phyloP scores from a whole-genome alignment of 2,888 invertebrate genomes.

The Sialis lutaria region DNA sequence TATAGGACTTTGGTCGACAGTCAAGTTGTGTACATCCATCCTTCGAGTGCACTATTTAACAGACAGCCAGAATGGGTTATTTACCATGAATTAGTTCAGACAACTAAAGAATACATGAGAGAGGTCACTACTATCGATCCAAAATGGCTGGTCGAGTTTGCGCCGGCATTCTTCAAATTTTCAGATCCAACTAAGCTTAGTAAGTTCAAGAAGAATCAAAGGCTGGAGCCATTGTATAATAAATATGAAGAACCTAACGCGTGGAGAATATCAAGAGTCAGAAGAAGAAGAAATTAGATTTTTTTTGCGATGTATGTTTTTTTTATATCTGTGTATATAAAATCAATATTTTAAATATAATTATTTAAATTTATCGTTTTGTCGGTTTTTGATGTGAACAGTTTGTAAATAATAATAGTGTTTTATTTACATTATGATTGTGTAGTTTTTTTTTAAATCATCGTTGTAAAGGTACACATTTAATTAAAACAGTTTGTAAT shows the following conservation, averaged over 20 bases:
- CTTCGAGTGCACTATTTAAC: constrained; percentile 93
- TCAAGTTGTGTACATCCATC: constrained; percentile 98
- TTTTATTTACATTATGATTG: too few species aligned
- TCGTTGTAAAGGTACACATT: too few species aligned
- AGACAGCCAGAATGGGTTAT: constrained; percentile 99
- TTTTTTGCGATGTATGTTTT: neutral
- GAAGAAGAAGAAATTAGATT: constrained; percentile 69
- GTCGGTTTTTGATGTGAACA: too few species aligned
- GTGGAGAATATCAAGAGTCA: constrained; percentile 92
- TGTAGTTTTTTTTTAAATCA: too few species aligned
- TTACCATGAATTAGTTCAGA: constrained; percentile 96
- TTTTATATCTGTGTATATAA: too few species aligned
- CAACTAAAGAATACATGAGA: constrained; percentile 98
- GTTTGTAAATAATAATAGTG: too few species aligned
- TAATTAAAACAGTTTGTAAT: too few species aligned
- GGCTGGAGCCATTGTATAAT: constrained; percentile 92
- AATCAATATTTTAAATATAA: too few species aligned
- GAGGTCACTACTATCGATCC: constrained; percentile 95
- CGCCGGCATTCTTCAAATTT: constrained; percentile 97
- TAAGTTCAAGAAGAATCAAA: constrained; percentile 97
- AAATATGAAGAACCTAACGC: constrained; percentile 99
- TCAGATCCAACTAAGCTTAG: constrained; percentile 96
- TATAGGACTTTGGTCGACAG: constrained; percentile 95
- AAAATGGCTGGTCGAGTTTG: constrained; percentile 98
- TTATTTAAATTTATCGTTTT: too few species aligned